Base-by-base conservation (phyloP, 2,797 vertebrate species). In the Spheniscus humboldti region DNA sequence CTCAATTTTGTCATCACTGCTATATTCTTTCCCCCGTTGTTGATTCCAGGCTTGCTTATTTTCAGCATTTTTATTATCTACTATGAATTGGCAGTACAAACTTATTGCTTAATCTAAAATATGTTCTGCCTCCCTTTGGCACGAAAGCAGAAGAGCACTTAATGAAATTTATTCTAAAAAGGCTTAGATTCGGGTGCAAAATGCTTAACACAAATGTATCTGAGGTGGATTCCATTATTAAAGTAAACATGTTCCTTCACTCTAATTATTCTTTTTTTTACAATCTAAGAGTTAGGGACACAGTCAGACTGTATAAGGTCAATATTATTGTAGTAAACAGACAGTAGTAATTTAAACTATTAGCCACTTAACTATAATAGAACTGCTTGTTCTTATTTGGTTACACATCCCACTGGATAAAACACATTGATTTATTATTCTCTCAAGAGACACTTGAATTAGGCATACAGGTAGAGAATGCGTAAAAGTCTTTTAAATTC, bases 121-220 rank as follows among this genome's bases (percentile, higher is more conserved):
- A 71, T 6, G 4, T 94, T 92, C 64, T 88, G 31, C 23, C n/a
- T 78, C 52, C 79, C 35, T 62, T 85, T 80, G 86, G 64, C 52
- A 82, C 0, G 0, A 77, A 92, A 66, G 39, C 52, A 90, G 64
- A 88, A 77, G 55, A 90, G 50, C 76, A 63, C 76, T 94, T 94
- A 88, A 86, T 88, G 73, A 95, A 94, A 86, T 95, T 92, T 88
- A 93, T 92, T 82, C 73, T 93, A 94, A 94, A 59, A 86, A 84
- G 39, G 47, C 48, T 81, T 90, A 93, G 69, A 86, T 88, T 92
- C 50, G 76, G 62, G 52, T 84, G 73, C n/a, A 90, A 88, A 95
- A 84, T 90, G 10, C 57, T 95, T 86, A 69, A 88, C 57, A 75
- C 23, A 77, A 94, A 68, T 5, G 2, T 57, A 52, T 78, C 35